Base-by-base conservation (phyloP, 2,113 vertebrate genomes). In the Gadus chalcogrammus region DNA sequence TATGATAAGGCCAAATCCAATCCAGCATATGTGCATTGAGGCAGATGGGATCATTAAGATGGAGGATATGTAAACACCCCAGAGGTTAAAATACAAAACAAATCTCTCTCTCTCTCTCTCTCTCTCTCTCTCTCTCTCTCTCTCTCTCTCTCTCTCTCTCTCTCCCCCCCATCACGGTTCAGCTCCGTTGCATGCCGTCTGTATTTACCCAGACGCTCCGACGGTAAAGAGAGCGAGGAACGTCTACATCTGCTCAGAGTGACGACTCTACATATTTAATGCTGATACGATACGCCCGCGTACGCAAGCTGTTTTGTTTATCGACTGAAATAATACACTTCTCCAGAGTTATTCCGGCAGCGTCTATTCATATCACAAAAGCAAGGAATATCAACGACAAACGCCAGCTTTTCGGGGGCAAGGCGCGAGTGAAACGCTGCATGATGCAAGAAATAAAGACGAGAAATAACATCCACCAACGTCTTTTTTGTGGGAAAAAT, bases 231-330 rank as follows among this genome's bases (percentile, higher is more conserved):
- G 31, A 31, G 64, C 1, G 18, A 74, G 58, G 64, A 75, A 4
- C 15, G 67, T 75, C 72, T 80, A 73, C 72, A 84, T 68, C 77
- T 64, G 75, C 80, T 78, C 82, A 74, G 62, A 74, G 79, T 73
- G 75, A 75, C 76, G 76, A 74, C 61, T 31, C 75, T 79, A 69
- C 79, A 86, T 86, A 79, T 85, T 86, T 87, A 82, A 88, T 87
- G 70, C 18, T 27, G 64, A 20, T 80, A 27, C 72, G 83, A 72
- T 82, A 18, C 65, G 77, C 62, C 13, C 17, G 48, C 22, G 68
- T 16, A 0, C 72, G 38, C 71, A 67, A 68, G 53, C 70, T 20
- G 65, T 71, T 60, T 56, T 55, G 31, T 31, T 31, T 35, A 2
- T 66, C 58, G 24, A 15, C 62, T 66, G 70, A 69, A 73, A 82